Base-by-base conservation (phyloP, 2,888 invertebrate species). In the Pseudococcus viburni region DNA sequence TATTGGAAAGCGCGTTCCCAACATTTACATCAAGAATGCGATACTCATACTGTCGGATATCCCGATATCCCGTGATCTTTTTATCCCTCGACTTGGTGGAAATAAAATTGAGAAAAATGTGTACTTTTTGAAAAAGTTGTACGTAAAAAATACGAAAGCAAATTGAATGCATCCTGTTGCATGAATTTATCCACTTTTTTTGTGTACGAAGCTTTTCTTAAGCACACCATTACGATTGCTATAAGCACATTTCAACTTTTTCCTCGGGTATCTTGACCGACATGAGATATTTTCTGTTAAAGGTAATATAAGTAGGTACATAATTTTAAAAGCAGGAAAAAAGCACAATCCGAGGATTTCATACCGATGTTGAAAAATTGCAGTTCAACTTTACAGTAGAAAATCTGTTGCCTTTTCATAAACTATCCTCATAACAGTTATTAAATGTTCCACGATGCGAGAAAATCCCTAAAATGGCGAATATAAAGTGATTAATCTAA, bases 271-370 rank as follows among this genome's bases (percentile, higher is more conserved):
- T 17, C n/a, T 59, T 59, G 59, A 59, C 59, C 17, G 59, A 59
- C n/a, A 59, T 59, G 59, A 59, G 15, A 59, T 17, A 15, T n/a
- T 17, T 59, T 59, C 8, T 11, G n/a, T n/a, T 17, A 59, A 59
- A 7, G n/a, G 12, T 46, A 46, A 46, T 46, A 46, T 46, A 46
- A 11, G 46, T 46, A 46, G 0, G 9, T 46, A 6, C 8, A 12
- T 55, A 7, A 1, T 59, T 17, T 17, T 17, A 17, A 59, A 59
- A 59, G 59, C 8, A 46, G 46, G 9, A 46, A 17, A 55, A 59
- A 59, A 59, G 15, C 59, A 59, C 59, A 59, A n/a, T 59, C 26
- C 59, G 59, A 59, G 59, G 59, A 59, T 59, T 59, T n/a, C 15
- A 11, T 59, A n/a, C 12, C 12, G 59, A 59, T 59, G 17, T 11